Conservation (phyloP, 2,797 vertebrate genomes). For the Chrysocyon brachyurus region DNA sequence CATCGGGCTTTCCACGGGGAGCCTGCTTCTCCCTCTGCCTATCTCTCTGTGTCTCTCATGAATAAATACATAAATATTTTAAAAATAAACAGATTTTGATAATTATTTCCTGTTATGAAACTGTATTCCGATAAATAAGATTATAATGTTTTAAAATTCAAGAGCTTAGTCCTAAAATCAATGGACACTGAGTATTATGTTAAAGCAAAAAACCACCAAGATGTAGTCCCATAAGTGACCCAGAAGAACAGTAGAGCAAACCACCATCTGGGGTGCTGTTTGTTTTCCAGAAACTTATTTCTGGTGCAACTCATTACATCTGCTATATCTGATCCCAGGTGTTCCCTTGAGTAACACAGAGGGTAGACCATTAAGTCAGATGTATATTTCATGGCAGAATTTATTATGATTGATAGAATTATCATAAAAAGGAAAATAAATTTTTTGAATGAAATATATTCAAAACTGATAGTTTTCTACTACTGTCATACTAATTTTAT, state of each 20-base stretch:
- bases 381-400: neutral
- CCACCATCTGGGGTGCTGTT: neutral
- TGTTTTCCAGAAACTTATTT: too few relatives aligned
- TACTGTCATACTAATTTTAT: neutral
- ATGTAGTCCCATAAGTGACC: neutral
- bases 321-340: neutral
- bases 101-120: neutral
- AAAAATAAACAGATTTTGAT: neutral
- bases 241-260: neutral
- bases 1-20: too few relatives aligned
- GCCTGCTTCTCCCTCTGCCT: too few relatives aligned
- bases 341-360: neutral
- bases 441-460: neutral
- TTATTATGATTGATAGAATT: neutral
- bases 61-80: too few relatives aligned
- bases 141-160: slow-evolving; percentile 34
- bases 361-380: neutral
- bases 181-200: neutral
- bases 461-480: neutral
- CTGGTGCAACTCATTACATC: neutral
- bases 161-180: slow-evolving; percentile 10
- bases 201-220: neutral
- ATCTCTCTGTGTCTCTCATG: too few relatives aligned
- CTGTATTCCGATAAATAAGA: neutral
- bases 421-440: neutral